These are phyloP conservation scores for Stictonetta naevosa DNA, from an alignment of 2,113 vertebrate genomes.

Conservation along the genomic window DNA sequence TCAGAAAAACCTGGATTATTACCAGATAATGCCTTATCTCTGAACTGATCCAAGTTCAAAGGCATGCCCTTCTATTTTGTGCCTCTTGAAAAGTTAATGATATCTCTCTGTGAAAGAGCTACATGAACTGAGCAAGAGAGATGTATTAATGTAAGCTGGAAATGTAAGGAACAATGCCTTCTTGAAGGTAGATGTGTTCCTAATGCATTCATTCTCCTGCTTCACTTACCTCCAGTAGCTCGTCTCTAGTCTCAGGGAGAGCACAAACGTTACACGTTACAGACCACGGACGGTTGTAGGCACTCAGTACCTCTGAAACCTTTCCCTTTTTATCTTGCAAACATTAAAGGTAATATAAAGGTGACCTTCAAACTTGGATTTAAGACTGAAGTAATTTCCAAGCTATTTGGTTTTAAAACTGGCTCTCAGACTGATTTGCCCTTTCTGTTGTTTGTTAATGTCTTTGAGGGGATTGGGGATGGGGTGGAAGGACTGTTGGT, in stretches of 20 bases:
- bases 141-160: background rate
- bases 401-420: background rate
- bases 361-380: background rate
- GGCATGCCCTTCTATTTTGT: background rate
- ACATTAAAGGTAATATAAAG: background rate
- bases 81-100: background rate
- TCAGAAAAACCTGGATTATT: background rate
- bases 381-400: background rate
- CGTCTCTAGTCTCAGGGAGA: background rate
- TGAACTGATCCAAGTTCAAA: constrained; percentile 13
- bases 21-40: background rate
- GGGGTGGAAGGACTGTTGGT: background rate
- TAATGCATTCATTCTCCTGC: background rate
- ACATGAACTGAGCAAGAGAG: background rate
- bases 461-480: background rate
- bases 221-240: background rate
- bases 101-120: background rate
- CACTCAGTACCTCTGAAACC: background rate
- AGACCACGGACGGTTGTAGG: background rate
- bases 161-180: background rate
- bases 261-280: background rate
- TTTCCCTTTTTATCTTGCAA: background rate
- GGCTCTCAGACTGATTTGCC: background rate
- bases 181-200: background rate
- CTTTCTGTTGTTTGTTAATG: background rate